phyloP scores from a whole-genome alignment of 2,888 invertebrate genomes.

The Zhuqinia jingwanae region DNA sequence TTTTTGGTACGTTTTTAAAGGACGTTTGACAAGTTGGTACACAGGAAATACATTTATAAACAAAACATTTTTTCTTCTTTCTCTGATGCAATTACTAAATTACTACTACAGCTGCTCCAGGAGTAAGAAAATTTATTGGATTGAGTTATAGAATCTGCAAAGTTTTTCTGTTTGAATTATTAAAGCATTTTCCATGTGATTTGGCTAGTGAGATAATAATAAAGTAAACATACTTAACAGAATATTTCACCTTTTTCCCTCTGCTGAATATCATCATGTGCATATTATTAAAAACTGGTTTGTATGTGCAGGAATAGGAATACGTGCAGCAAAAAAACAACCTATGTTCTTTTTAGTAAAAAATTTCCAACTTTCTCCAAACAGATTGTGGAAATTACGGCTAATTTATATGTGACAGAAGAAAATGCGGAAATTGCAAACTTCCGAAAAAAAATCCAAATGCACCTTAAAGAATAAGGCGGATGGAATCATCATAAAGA shows the following conservation, averaged over 20 bases:
- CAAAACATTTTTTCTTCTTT: neutral
- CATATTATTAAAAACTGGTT: no score
- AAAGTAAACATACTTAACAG: no score
- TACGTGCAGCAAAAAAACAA: neutral
- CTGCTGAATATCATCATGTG: no score
- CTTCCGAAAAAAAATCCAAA: conserved; percentile 11
- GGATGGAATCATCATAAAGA: conserved; percentile 65
- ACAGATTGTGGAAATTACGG: neutral
- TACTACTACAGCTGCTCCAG: neutral
- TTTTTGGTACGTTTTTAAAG: no score
- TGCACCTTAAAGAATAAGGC: conserved; percentile 62
- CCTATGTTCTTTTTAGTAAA: no score
- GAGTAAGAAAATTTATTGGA: neutral
- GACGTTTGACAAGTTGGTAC: neutral
- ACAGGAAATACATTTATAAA: neutral
- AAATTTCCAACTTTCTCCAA: neutral
- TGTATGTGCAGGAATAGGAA: neutral
- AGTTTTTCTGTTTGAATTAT: conserved; percentile 17
- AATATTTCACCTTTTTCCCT: no score
- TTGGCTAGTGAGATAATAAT: no score
- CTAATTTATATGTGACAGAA: conserved; percentile 35
- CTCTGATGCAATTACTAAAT: conserved; percentile 12
- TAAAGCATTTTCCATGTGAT: neutral
- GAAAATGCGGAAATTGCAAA: conserved; percentile 41
- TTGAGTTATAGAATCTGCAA: neutral